Base-by-base conservation (phyloP, 2,113 vertebrate species). In the Hemiprocne comata region DNA sequence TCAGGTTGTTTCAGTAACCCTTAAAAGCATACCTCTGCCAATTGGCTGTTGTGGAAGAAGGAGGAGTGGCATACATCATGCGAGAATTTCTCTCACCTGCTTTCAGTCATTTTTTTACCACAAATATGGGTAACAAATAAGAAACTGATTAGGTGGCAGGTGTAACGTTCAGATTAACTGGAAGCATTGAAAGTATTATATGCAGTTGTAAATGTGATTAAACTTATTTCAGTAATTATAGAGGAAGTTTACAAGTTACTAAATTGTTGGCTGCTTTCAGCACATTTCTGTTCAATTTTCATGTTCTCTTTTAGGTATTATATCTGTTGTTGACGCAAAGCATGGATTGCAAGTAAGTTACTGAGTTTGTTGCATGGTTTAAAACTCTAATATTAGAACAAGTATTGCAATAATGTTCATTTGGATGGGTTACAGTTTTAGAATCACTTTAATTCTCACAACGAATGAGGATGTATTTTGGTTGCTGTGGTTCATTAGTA, bases 261-360 rank as follows among this genome's bases (percentile, higher is more conserved):
- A 66, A 77, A 50, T 24, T 60, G 5, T 48, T 38, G 25, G 6
- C 16, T 92, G n/a, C 29, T 69, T 82, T 53, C 20, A 75, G 5
- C 17, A 16, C 5, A 17, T 69, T 69, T n/a, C 17, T 50, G 9
- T 53, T 65, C 3, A 0, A 12, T 60, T 84, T 93, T 79, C 53
- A 73, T 91, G 4, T 89, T 96, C n/a, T 89, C 85, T 97, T 97
- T 20, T 93, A 99, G 99, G 99, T 91, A 99, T 99, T 67, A 89
- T 99, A 88, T 99, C 99, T 36, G 98, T 99, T 90, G 98, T 99
- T 65, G 99, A 99, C 86, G 99, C 99, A 87, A 99, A 99, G 91
- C 98, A 99, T 95, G 99, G 99, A 94, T 89, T 99, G 77, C 98
- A 99, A 98, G 99, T 99, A 98, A 97, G 95, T 85, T 42, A n/a